Conservation (phyloP, 1,140 invertebrate species). For the Listronotus bonariensis region DNA sequence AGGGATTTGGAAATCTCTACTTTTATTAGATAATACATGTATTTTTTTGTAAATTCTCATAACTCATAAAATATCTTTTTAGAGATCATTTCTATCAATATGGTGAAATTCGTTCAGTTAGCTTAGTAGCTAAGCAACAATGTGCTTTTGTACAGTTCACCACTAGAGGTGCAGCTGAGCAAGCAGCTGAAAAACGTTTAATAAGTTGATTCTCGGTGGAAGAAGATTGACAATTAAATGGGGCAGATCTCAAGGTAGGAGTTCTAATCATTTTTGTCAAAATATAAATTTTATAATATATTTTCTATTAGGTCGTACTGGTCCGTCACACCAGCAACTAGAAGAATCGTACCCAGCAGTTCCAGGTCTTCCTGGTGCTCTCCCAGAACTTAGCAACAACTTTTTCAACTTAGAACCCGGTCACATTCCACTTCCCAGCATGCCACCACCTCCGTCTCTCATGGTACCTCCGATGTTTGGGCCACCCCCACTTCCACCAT, state of each 20-base stretch:
- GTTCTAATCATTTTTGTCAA: background rate
- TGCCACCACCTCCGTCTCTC: constrained; percentile 63
- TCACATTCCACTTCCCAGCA: constrained; percentile 58
- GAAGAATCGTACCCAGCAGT: constrained; percentile 75
- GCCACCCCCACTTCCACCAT: constrained; percentile 60
- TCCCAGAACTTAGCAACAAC: constrained; percentile 76
- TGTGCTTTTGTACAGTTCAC: constrained; percentile 99
- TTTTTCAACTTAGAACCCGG: constrained; percentile 77
- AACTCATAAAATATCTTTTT: constrained; percentile 41
- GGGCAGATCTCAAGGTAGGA: constrained; percentile 84
- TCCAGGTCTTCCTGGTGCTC: constrained; percentile 83
- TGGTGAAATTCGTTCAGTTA: constrained; percentile 95
- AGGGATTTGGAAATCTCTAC: too few relatives aligned
- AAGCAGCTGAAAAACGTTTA: constrained; percentile 95
- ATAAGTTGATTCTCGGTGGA: constrained; percentile 89
- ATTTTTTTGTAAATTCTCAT: too few relatives aligned
- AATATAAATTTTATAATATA: constrained; percentile 2
- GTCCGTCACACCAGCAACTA: constrained; percentile 49
- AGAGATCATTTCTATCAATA: constrained; percentile 97
- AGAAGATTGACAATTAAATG: constrained; percentile 93
- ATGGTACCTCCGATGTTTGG: constrained; percentile 59
- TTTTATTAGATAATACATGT: too few relatives aligned
- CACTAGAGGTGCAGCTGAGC: constrained; percentile 83
- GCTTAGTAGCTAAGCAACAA: constrained; percentile 89
- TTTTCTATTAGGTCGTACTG: constrained; percentile 36